Base-by-base conservation (phyloP, 2,113 vertebrate genomes). In the Corythaixoides concolor region DNA sequence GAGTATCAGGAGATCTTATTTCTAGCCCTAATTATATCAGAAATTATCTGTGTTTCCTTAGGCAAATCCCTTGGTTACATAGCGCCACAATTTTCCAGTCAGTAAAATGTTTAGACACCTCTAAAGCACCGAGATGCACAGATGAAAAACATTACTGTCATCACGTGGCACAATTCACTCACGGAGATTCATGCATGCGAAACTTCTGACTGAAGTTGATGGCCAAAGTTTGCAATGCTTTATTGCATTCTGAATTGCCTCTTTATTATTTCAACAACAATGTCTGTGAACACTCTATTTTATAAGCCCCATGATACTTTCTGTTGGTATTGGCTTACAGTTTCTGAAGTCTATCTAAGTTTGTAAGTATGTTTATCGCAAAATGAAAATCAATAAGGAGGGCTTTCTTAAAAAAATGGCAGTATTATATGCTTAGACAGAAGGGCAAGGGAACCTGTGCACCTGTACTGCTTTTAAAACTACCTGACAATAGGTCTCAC, bases 371-470 rank as follows among this genome's bases (percentile, higher is more conserved):
- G 89, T 94, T 96, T 70, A 82, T 90, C 11, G 2, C 78, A 95
- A 90, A 97, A 94, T 67, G 88, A 95, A 96, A 89, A 97, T 97
- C 89, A 93, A 97, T 95, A 96, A 83, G 76, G 45, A 88, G 58
- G 58, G 14, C 14, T 90, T 92, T 33, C 62, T 68, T 2, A 2
- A 67, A 90, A 89, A 95, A 91, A 58, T 39, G 67, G 47, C 50
- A 85, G 69, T 66, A 95, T 93, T 91, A 87, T 85, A 47, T 85
- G 58, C 43, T 89, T 80, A 88, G 85, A 55, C 37, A 82, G 87
- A 84, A 91, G 76, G 37, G 72, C 43, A 88, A 94, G 52, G 64
- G 92, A 72, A 70, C 74, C 72, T 76, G 32, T 86, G 84, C 47
- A 33, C 60, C 78, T 80, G 58, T 53, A 75, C 49, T 78, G 69